Percentiles rank a stretch among this genome's conserved stretches.
Evolutionary conservation across 1,140 invertebrate genomes (phyloP).

Genomic region (Leptinotarsa texana): DNA sequence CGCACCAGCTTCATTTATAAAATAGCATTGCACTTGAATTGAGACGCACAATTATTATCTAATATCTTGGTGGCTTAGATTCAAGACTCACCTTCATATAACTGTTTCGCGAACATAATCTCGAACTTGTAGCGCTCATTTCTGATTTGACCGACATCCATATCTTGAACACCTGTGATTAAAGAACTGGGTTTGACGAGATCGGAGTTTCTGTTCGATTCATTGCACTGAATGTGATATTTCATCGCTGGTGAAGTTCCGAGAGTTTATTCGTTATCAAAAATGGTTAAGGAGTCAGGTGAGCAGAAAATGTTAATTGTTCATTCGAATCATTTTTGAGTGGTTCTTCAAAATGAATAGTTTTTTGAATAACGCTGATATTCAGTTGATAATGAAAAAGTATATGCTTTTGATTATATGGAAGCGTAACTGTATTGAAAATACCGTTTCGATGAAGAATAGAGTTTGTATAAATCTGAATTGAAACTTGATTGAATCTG

Average conservation of each 20-base stretch:
- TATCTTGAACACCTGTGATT: conserved; percentile 8
- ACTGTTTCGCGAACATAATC: not conserved
- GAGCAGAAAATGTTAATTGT: not conserved
- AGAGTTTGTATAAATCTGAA: too few relatives aligned
- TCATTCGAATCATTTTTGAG: too few relatives aligned
- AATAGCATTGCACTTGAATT: conserved; percentile 1
- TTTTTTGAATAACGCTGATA: too few relatives aligned
- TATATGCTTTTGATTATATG: too few relatives aligned
- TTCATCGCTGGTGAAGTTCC: too few relatives aligned
- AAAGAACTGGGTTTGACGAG: conserved; percentile 2
- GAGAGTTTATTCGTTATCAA: not conserved
- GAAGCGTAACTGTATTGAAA: too few relatives aligned
- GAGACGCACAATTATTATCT: not conserved
- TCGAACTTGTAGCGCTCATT: not conserved
- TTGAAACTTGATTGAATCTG: too few relatives aligned
- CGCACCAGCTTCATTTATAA: not conserved
- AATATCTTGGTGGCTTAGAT: conserved; percentile 1
- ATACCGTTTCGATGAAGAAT: too few relatives aligned
- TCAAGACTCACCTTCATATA: conserved; percentile 5
- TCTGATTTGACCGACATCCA: not conserved
- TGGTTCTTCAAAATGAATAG: too few relatives aligned
- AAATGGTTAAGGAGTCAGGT: not conserved
- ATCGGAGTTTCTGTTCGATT: not conserved
- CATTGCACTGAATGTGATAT: too few relatives aligned
- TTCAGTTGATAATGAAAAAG: too few relatives aligned